These are phyloP conservation scores for Neosilurus hyrtlii DNA, from an alignment of 2,797 vertebrate genomes.

Conservation along the genomic window DNA sequence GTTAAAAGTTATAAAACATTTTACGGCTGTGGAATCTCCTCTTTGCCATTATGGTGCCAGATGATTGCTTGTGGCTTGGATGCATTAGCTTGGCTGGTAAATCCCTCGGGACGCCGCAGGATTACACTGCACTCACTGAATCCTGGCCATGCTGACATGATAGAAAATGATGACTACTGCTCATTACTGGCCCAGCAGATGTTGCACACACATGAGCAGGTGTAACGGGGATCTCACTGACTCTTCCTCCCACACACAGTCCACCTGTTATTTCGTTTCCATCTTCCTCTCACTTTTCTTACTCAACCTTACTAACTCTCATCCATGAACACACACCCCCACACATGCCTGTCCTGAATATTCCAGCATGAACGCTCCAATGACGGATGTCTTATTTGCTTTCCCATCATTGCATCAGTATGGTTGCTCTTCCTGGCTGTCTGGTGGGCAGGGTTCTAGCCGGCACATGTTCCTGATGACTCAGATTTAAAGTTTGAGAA, in stretches of 20 bases:
- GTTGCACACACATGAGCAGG: slow-evolving; percentile 16
- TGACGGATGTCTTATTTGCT: slow-evolving; percentile 31
- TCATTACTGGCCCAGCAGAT: slow-evolving; percentile 44
- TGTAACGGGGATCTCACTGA: slow-evolving; percentile 7
- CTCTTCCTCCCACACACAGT: slow-evolving; percentile 18
- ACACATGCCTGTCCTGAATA: slow-evolving; percentile 1
- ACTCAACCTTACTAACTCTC: background rate
- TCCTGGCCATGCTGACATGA: slow-evolving; percentile 19
- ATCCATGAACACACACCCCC: slow-evolving; percentile 3
- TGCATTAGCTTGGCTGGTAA: background rate
- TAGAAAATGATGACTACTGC: slow-evolving; percentile 23
- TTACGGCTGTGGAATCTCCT: background rate
- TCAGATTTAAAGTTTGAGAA: background rate
- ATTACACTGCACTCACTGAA: background rate
- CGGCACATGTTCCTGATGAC: background rate
- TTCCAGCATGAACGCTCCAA: slow-evolving; percentile 22
- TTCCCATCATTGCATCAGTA: slow-evolving; percentile 44
- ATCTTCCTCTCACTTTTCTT: slow-evolving; percentile 11
- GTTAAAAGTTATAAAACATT: background rate
- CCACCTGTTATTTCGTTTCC: slow-evolving; percentile 31
- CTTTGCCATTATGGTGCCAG: background rate
- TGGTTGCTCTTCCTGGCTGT: background rate
- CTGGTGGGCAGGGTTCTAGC: background rate
- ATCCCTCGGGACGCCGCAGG: background rate
- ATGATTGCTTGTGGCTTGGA: background rate